Percentiles rank a stretch among this genome's conserved stretches.
These are phyloP conservation scores for Agapornis canus DNA, from an alignment of 2,797 vertebrate species.

Conservation along the genomic window DNA sequence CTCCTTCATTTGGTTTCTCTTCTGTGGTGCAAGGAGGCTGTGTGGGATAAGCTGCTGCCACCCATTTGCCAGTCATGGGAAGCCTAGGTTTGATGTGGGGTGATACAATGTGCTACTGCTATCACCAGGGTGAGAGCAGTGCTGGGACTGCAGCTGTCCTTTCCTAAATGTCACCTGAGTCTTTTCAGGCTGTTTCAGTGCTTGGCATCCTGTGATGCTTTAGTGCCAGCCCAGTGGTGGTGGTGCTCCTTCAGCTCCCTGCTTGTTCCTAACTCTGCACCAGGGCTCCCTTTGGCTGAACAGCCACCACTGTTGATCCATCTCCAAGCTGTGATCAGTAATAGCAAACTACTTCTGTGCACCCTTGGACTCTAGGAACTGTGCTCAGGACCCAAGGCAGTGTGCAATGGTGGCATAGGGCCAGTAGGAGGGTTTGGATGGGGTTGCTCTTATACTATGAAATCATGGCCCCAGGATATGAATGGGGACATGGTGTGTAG, in stretches of 20 bases:
- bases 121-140: neutral
- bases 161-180: neutral
- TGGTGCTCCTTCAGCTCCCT: neutral
- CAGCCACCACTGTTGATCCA: neutral
- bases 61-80: fast-evolving
- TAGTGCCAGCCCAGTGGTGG: neutral
- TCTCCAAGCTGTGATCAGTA: neutral
- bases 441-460: neutral
- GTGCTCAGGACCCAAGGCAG: neutral
- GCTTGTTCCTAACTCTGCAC: fast-evolving
- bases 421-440: neutral
- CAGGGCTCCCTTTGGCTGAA: neutral
- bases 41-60: neutral
- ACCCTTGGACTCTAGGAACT: neutral
- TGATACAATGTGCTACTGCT: neutral
- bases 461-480: neutral
- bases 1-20: neutral
- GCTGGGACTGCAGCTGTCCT: neutral
- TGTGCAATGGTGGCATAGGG: neutral
- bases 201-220: neutral
- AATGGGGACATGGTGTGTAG: neutral
- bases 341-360: fast-evolving
- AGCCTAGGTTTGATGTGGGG: neutral
- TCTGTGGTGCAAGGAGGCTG: neutral
- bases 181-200: neutral